These are phyloP conservation scores for Drosophila phalerata DNA, from an alignment of 2,888 invertebrate genomes.

Conservation along the genomic window DNA sequence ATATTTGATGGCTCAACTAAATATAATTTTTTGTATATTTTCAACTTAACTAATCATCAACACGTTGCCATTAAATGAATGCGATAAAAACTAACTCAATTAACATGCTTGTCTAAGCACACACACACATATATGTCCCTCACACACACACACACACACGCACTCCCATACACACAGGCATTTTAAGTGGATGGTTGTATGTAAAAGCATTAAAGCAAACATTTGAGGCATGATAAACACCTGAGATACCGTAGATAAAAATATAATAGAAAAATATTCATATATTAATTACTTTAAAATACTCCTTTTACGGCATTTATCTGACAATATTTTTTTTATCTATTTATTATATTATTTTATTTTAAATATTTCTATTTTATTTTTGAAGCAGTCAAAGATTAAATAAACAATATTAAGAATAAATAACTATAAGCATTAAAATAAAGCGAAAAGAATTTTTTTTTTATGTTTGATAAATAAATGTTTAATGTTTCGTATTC, in stretches of 20 bases:
- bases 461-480: too few species aligned
- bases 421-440: too few species aligned
- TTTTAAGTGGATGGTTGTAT: constrained; percentile 33
- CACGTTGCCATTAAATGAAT: constrained; percentile 43
- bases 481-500: too few species aligned
- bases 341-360: too few species aligned
- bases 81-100: constrained; percentile 63
- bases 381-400: too few species aligned
- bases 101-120: constrained; percentile 68
- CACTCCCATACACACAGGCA: constrained; percentile 8
- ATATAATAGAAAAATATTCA: too few species aligned
- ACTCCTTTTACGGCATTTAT: too few species aligned
- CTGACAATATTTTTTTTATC: too few species aligned
- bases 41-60: constrained; percentile 55
- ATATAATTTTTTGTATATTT: constrained; percentile 31
- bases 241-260: constrained; percentile 28
- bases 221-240: not conserved
- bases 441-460: too few species aligned
- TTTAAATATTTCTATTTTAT: too few species aligned
- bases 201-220: constrained; percentile 8
- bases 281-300: too few species aligned
- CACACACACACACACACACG: constrained; percentile 5
- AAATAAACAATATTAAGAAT: too few species aligned
- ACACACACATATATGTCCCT: constrained; percentile 18
- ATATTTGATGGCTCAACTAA: constrained; percentile 53